These are phyloP conservation scores for Unio pictorum DNA, from an alignment of 2,888 invertebrate species.

Conservation along the genomic window DNA sequence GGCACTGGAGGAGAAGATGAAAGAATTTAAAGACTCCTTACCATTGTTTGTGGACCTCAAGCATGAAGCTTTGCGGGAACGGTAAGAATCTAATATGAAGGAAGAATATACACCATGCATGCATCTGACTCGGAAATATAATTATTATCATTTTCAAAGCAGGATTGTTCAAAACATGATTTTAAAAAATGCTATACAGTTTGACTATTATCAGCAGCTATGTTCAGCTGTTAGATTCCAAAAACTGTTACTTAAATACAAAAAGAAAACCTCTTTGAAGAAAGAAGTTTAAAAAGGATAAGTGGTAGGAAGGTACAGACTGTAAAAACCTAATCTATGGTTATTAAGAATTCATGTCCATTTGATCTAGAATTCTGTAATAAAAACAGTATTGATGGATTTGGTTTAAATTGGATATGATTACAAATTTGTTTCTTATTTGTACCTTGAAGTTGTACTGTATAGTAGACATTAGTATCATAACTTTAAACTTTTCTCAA, in stretches of 20 bases:
- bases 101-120: not conserved
- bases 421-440: too few species aligned
- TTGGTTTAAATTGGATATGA: not conserved
- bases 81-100: conserved; percentile 40
- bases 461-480: too few species aligned
- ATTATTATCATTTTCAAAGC: not conserved
- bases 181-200: not conserved
- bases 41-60: conserved; percentile 92
- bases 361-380: not conserved
- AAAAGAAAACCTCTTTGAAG: too few species aligned
- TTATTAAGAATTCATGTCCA: too few species aligned
- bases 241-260: too few species aligned
- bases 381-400: not conserved
- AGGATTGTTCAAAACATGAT: not conserved
- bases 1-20: conserved; percentile 86
- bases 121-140: not conserved
- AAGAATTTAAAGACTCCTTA: conserved; percentile 88
- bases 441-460: too few species aligned
- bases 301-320: too few species aligned
- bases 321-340: too few species aligned
- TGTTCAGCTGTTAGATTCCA: too few species aligned
- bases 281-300: too few species aligned
- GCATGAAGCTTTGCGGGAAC: conserved; percentile 89
- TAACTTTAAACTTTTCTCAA: too few species aligned
- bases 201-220: too few species aligned